A percentile compares a stretch with the other conserved stretches of the same genome.
Conservation (phyloP, 1,140 invertebrate genomes). For the Chionoecetes opilio region DNA sequence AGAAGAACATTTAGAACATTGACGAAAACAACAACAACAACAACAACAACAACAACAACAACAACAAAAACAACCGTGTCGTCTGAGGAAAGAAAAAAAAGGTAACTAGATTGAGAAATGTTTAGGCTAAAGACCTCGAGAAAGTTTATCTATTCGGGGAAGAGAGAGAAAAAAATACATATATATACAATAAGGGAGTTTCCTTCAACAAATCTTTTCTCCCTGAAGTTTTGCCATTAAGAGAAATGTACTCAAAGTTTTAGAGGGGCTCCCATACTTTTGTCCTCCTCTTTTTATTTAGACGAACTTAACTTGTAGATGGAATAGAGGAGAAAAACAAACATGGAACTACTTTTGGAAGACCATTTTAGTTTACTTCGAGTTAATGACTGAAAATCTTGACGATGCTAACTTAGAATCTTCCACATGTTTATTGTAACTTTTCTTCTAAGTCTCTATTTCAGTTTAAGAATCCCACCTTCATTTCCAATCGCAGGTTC, state of each 20-base stretch:
- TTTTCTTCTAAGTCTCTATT: neutral
- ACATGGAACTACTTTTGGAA: neutral
- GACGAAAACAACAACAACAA: too few relatives aligned
- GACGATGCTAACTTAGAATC: neutral
- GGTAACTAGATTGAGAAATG: neutral
- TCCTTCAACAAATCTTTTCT: slow-evolving; percentile 12
- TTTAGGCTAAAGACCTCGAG: neutral
- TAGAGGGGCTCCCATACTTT: neutral
- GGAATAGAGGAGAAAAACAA: neutral
- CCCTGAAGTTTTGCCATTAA: neutral
- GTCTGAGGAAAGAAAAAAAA: too few relatives aligned
- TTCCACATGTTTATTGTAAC: neutral
- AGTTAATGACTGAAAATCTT: neutral
- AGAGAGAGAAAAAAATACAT: neutral
- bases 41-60: too few relatives aligned
- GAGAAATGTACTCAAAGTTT: slow-evolving; percentile 11
- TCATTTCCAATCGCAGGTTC: too few relatives aligned
- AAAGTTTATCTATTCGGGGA: neutral
- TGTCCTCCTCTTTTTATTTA: neutral
- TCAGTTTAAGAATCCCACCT: too few relatives aligned
- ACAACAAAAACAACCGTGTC: too few relatives aligned
- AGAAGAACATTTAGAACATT: neutral
- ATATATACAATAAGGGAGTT: slow-evolving; percentile 7
- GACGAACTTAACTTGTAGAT: neutral
- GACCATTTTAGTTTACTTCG: neutral